Evolutionary conservation across 2,113 vertebrate genomes (phyloP).

Genomic region (Grallaria varia): DNA sequence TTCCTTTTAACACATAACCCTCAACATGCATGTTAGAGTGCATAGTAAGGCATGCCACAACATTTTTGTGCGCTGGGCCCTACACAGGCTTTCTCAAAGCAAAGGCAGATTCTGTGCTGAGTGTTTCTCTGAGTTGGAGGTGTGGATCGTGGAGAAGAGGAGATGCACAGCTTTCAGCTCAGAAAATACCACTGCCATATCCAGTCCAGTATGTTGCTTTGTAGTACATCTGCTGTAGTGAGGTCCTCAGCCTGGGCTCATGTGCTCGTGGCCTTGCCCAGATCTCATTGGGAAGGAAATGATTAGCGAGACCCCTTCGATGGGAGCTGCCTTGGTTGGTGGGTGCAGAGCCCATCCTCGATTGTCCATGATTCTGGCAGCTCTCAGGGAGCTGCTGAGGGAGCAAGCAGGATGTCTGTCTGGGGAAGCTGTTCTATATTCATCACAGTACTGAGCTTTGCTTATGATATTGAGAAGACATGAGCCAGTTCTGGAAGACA

Average conservation of each 20-base stretch:
- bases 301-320: neutral
- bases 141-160: neutral
- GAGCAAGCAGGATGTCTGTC: neutral
- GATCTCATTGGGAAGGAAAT: neutral
- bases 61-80: accelerated
- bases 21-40: accelerated
- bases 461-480: neutral
- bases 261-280: neutral
- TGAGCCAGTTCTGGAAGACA: neutral
- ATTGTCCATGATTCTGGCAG: accelerated
- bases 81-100: neutral
- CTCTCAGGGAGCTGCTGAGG: neutral
- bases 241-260: neutral
- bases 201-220: neutral
- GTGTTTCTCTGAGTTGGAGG: neutral
- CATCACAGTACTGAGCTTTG: neutral
- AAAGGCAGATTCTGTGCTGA: neutral
- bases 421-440: neutral
- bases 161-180: neutral
- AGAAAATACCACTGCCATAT: neutral
- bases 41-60: neutral
- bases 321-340: accelerated
- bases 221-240: neutral
- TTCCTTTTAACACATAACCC: neutral
- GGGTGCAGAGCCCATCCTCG: neutral